Conservation (phyloP, 2,113 vertebrate genomes). For the Macquaria australasica region DNA sequence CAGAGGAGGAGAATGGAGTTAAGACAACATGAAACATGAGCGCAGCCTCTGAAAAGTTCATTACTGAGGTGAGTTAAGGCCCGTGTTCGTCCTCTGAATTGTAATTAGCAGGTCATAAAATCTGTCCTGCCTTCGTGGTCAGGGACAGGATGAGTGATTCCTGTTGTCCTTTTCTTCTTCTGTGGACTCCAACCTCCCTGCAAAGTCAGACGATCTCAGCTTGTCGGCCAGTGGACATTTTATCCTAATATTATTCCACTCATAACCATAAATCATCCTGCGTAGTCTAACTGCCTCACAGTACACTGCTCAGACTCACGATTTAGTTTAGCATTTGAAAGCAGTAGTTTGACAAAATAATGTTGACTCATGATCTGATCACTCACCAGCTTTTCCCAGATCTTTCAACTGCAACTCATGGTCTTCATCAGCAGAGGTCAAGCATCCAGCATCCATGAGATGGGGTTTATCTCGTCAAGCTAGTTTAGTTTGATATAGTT, state of each 20-base stretch:
- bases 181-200: neutral
- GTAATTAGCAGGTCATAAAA: conserved; percentile 58
- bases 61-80: conserved; percentile 51
- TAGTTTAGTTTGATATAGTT: too few species aligned
- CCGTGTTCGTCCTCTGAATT: conserved; percentile 27
- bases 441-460: neutral
- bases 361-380: neutral
- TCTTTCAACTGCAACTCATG: neutral
- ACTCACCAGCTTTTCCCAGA: neutral
- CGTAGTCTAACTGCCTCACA: neutral
- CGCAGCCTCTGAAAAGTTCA: conserved; percentile 29
- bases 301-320: neutral
- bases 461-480: neutral
- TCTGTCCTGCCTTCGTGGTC: conserved; percentile 3
- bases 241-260: conserved; percentile 4
- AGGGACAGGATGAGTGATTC: conserved; percentile 6
- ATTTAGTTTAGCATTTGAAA: neutral
- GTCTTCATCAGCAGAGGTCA: neutral
- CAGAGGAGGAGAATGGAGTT: neutral
- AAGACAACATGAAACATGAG: conserved; percentile 48
- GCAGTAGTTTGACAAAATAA: neutral
- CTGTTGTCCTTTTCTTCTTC: conserved; percentile 5
- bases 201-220: conserved; percentile 14
- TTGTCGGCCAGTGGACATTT: neutral
- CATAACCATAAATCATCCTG: conserved; percentile 22